Base-by-base conservation (phyloP, 2,113 vertebrate species). In the Fukomys damarensis region DNA sequence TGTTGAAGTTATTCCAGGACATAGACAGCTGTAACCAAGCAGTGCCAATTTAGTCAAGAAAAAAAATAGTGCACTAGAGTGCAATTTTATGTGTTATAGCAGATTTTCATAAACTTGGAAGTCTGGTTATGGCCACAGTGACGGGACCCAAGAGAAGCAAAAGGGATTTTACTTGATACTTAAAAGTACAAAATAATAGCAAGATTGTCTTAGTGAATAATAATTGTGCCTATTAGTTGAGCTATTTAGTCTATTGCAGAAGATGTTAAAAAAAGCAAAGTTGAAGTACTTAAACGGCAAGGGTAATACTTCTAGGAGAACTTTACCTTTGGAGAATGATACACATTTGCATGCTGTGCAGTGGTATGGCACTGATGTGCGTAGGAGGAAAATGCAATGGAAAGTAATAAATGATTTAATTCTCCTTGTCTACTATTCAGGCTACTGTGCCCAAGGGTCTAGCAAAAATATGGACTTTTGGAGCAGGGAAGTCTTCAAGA, bases 21-120 rank as follows among this genome's bases (percentile, higher is more conserved):
- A 97, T 58, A 63, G 77, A 54, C 4, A 66, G 79, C 72, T 91
- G 6, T 54, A 90, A 54, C 59, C 68, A 86, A 84, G 32, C 58
- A 52, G 35, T 65, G 13, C 92, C 90, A 79, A 92, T 63, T 94
- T 80, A 95, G 84, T 41, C 22, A 87, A 87, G 19, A 86, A 66
- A 92, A 92, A 83, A 77, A 52, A 80, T 38, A 74, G 61, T 90
- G 43, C 86, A 38, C 79, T 43, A 7, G 95, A 81, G 79, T 76
- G 24, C 41, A 59, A 91, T 59, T 89, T 93, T 80, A 61, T 80
- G 49, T 93, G 49, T 58, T 56, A 70, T 16, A 10, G 76, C 91
- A 97, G 91, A 74, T 96, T 93, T 96, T 97, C 86, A 95, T 89
- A 74, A 95, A 93, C 79, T 63, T 92, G 72, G 93, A 86, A 63